These are phyloP conservation scores for Abrostola triplasia DNA, from an alignment of 2,888 invertebrate genomes.

Conservation along the genomic window DNA sequence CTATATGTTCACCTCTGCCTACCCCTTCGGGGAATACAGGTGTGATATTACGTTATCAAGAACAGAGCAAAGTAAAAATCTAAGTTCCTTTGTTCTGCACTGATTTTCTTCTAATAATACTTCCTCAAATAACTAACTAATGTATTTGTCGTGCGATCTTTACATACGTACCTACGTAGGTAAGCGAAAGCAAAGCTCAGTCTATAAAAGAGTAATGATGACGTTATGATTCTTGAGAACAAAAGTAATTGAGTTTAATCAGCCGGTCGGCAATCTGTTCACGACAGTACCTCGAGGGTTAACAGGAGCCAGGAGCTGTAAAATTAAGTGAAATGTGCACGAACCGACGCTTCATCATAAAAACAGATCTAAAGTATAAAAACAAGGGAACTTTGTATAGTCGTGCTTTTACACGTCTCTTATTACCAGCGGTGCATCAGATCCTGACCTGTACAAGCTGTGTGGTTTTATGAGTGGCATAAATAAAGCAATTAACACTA, in stretches of 20 bases:
- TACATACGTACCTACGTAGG: not conserved
- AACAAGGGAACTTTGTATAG: slow-evolving; percentile 62
- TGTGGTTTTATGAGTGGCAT: slow-evolving; percentile 64
- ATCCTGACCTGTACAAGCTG: slow-evolving; percentile 61
- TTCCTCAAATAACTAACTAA: slow-evolving; percentile 26
- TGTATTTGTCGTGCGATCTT: slow-evolving; percentile 20
- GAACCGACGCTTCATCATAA: slow-evolving; percentile 62
- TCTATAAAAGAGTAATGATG: slow-evolving; percentile 20
- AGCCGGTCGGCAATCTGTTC: slow-evolving; percentile 49
- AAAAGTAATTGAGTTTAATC: slow-evolving; percentile 49
- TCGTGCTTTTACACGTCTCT: slow-evolving; percentile 61
- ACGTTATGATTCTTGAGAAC: slow-evolving; percentile 30
- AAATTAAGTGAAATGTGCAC: slow-evolving; percentile 52
- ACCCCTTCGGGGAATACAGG: too few species aligned
- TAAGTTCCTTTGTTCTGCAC: slow-evolving; percentile 27
- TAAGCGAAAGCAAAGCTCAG: slow-evolving; percentile 10
- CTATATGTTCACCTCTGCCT: too few species aligned
- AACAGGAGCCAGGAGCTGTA: slow-evolving; percentile 52
- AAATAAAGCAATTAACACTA: slow-evolving; percentile 69
- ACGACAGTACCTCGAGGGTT: slow-evolving; percentile 47
- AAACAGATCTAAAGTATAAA: slow-evolving; percentile 64
- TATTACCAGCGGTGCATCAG: slow-evolving; percentile 59
- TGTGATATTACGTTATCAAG: too few species aligned
- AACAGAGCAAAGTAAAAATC: too few species aligned
- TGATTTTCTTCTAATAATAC: slow-evolving; percentile 9